Evolutionary conservation across 2,888 invertebrate genomes (phyloP).

Genomic region (Melipona beecheii): DNA sequence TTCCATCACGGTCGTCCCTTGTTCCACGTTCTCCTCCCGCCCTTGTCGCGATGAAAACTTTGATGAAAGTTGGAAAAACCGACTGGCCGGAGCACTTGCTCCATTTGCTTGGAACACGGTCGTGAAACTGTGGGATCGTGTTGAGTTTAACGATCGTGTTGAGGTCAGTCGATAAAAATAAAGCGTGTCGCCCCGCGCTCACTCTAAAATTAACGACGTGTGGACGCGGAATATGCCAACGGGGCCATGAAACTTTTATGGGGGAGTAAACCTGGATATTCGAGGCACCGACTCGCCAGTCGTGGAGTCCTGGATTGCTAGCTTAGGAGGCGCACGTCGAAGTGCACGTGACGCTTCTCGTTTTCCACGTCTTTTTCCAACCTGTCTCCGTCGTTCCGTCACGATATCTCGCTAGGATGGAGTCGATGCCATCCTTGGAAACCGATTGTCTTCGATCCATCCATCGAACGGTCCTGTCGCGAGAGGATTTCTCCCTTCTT

Average conservation of each 20-base stretch:
- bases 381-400: not conserved
- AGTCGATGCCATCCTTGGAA: constrained; percentile 18
- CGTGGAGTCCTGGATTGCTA: constrained; percentile 30
- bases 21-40: not conserved
- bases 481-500: not conserved
- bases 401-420: not conserved
- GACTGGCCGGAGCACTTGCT: constrained; percentile 28
- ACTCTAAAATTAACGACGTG: constrained; percentile 74
- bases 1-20: not conserved
- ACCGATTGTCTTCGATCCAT: constrained; percentile 11
- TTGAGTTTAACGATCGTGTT: constrained; percentile 73
- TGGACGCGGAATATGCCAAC: constrained; percentile 73
- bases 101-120: not conserved
- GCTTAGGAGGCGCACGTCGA: not conserved
- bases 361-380: constrained; percentile 28
- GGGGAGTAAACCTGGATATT: constrained; percentile 72
- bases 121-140: no score
- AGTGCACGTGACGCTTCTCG: constrained; percentile 21
- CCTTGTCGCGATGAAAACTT: constrained; percentile 19
- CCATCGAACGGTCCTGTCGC: not conserved
- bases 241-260: constrained; percentile 74
- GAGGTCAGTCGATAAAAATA: constrained; percentile 75
- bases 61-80: constrained; percentile 65
- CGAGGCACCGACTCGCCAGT: constrained; percentile 49
- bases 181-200: constrained; percentile 67